These are phyloP conservation scores for Periophthalmodon schlosseri DNA, from an alignment of 2,113 vertebrate genomes.

Conservation along the genomic window DNA sequence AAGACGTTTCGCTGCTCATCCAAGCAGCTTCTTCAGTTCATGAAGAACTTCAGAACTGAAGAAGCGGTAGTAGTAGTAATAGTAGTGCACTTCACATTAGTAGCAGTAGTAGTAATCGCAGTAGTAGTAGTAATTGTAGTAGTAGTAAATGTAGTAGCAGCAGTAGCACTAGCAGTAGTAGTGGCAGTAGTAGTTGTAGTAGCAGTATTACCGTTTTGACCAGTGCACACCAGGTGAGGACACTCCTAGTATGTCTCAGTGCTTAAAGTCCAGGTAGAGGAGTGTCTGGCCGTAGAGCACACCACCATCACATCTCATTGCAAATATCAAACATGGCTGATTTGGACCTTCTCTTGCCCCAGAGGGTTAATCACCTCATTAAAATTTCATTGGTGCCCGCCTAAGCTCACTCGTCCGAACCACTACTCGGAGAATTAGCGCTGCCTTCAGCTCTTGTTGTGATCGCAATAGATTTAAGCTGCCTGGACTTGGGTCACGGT, in stretches of 20 bases:
- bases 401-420: slow-evolving; percentile 41
- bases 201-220: not conserved
- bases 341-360: slow-evolving; percentile 35
- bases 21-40: too few relatives aligned
- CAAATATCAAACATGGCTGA: slow-evolving; percentile 55
- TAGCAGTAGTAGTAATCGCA: too few relatives aligned
- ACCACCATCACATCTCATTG: slow-evolving; percentile 14
- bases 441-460: slow-evolving; percentile 35
- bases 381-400: slow-evolving; percentile 45
- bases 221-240: not conserved
- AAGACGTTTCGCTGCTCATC: too few relatives aligned
- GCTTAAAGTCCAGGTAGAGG: slow-evolving; percentile 13
- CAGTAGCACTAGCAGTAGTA: not conserved
- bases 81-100: too few relatives aligned
- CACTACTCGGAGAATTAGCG: slow-evolving; percentile 53
- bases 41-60: too few relatives aligned
- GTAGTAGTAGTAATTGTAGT: too few relatives aligned
- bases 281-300: slow-evolving; percentile 32
- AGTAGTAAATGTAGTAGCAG: too few relatives aligned
- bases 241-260: too few relatives aligned
- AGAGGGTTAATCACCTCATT: slow-evolving; percentile 64
- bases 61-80: too few relatives aligned
- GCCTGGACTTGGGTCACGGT: slow-evolving; percentile 15
- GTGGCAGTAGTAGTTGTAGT: not conserved
- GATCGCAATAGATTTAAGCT: slow-evolving; percentile 39